Evolutionary conservation across 2,888 invertebrate species (phyloP).

Genomic region (Cheilosia urbana): DNA sequence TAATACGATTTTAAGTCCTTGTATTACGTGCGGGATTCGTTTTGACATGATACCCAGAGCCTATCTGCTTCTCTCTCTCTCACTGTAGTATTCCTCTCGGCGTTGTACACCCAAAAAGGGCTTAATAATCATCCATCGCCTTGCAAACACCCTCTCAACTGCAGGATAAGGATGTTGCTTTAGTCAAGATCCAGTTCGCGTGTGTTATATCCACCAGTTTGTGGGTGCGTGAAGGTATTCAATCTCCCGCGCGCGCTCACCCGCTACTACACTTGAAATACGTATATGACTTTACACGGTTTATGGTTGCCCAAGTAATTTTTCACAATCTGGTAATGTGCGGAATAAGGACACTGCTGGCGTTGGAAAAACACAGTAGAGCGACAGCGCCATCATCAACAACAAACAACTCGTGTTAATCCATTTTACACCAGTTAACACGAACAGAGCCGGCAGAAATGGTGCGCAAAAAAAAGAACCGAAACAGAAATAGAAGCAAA

Average conservation of each 20-base stretch:
- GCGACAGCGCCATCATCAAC: conserved; percentile 55
- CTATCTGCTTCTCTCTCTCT: conserved; percentile 10
- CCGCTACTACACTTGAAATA: conserved; percentile 61
- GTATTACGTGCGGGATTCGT: conserved; percentile 50
- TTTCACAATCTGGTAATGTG: conserved; percentile 52
- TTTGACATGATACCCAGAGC: conserved; percentile 58
- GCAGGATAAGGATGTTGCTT: conserved; percentile 47
- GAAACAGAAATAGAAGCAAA: conserved; percentile 15
- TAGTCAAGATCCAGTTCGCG: conserved; percentile 35
- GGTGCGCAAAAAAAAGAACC: conserved; percentile 27
- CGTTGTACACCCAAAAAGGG: conserved; percentile 2
- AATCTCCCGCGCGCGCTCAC: neutral
- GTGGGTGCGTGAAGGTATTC: neutral
- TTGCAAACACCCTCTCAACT: neutral
- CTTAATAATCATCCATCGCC: neutral
- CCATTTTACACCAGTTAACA: conserved; percentile 72
- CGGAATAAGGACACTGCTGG: conserved; percentile 12
- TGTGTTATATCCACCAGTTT: neutral
- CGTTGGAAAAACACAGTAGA: conserved; percentile 20
- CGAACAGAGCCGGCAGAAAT: conserved; percentile 54
- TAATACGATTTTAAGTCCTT: conserved; percentile 63
- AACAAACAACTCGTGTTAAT: conserved; percentile 72
- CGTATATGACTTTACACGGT: conserved; percentile 69
- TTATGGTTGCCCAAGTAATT: conserved; percentile 70
- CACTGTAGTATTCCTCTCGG: too few species aligned